Evolutionary conservation across 2,888 invertebrate genomes (phyloP).

Genomic region (Cataglyphis rosenhaueri): DNA sequence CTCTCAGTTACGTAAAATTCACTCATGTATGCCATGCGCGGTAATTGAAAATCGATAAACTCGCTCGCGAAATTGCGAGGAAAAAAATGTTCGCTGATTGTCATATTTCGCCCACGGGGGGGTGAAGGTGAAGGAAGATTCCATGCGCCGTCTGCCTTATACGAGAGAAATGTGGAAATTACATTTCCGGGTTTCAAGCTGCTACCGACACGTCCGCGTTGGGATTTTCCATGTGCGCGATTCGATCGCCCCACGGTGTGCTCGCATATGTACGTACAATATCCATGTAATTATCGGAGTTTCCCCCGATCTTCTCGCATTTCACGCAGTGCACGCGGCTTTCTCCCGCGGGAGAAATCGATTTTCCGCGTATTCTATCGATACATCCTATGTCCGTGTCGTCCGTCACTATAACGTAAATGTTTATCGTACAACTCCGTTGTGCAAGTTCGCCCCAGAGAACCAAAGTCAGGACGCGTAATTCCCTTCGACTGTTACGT

Average conservation of each 20-base stretch:
- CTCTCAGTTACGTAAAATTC: neutral
- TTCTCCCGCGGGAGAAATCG: conserved; percentile 67
- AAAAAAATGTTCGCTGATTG: conserved; percentile 5
- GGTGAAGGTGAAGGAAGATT: neutral
- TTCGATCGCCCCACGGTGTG: conserved; percentile 18
- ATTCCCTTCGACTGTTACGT: conserved; percentile 43
- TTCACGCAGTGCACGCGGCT: conserved; percentile 50
- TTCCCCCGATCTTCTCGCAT: conserved; percentile 10
- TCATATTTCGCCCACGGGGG: conserved; percentile 27
- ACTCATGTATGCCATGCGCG: no score
- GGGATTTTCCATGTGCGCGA: conserved; percentile 6
- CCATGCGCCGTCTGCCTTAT: neutral
- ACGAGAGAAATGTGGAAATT: conserved; percentile 24
- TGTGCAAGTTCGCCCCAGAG: conserved; percentile 29
- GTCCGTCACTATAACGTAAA: conserved; percentile 51
- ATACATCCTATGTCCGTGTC: conserved; percentile 52
- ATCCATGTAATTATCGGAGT: conserved; percentile 67
- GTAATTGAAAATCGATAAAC: conserved; percentile 19
- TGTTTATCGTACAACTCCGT: conserved; percentile 38
- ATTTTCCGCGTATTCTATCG: conserved; percentile 62
- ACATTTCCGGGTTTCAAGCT: conserved; percentile 36
- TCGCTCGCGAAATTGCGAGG: neutral
- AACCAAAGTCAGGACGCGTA: conserved; percentile 38
- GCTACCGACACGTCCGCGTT: conserved; percentile 12
- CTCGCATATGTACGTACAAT: conserved; percentile 18